A percentile compares a stretch with the other conserved stretches of the same genome.
These are phyloP conservation scores for Aleiodes sp. DNA, from an alignment of 1,140 invertebrate genomes.

Conservation along the genomic window DNA sequence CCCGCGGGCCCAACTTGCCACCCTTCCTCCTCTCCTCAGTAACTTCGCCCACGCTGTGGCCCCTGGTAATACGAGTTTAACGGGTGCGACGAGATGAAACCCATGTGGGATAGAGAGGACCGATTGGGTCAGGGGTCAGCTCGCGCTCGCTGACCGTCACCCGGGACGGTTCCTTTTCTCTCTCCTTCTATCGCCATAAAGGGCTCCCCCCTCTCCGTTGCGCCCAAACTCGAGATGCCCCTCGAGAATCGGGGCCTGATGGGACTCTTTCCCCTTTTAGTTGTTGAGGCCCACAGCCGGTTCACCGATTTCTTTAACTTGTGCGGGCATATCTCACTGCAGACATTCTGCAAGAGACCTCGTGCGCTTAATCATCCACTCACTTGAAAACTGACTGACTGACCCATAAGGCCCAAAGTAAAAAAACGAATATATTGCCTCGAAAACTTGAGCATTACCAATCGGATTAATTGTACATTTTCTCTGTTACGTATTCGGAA, in stretches of 20 bases:
- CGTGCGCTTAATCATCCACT: constrained; percentile 57
- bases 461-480: constrained; percentile 1
- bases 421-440: constrained; percentile 17
- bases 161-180: constrained; percentile 60
- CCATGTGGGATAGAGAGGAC: constrained; percentile 36
- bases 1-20: constrained; percentile 63
- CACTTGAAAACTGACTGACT: constrained; percentile 52
- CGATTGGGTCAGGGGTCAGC: constrained; percentile 61
- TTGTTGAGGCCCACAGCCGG: constrained; percentile 18
- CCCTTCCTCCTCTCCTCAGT: constrained; percentile 32
- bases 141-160: constrained; percentile 66
- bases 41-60: constrained; percentile 41
- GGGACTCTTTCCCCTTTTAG: constrained; percentile 19
- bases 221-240: not conserved
- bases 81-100: constrained; percentile 44
- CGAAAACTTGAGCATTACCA: not conserved
- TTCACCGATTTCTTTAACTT: constrained; percentile 14
- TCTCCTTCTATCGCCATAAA: constrained; percentile 21
- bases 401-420: constrained; percentile 34
- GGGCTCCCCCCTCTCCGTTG: not conserved
- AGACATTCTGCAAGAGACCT: constrained; percentile 32
- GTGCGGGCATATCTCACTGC: not conserved
- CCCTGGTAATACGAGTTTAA: constrained; percentile 37
- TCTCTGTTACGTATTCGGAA: not conserved
- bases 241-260: constrained; percentile 18